Conservation (phyloP, 2,888 invertebrate genomes). For the Leptopilina myrica region DNA sequence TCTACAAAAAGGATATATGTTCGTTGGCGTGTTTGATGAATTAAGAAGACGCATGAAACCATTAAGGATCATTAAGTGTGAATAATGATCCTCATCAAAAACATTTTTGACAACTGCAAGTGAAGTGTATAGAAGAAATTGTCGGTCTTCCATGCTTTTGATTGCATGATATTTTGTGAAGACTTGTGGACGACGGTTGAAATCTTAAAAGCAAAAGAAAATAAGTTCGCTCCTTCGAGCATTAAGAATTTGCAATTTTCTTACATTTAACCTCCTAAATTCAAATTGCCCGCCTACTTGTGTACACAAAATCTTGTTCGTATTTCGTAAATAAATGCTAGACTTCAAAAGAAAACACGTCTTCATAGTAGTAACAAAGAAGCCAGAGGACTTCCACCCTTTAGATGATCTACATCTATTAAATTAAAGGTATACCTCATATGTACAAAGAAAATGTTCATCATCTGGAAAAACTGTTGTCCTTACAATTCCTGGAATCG, state of each 20-base stretch:
- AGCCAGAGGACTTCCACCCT: slow-evolving; percentile 44
- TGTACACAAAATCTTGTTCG: slow-evolving; percentile 33
- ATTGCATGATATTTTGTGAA: slow-evolving; percentile 33
- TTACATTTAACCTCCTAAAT: slow-evolving; percentile 28
- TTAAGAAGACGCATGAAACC: slow-evolving; percentile 27
- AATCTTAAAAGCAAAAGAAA: slow-evolving; percentile 43
- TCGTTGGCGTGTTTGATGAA: background rate
- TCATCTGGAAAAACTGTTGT: too few species aligned
- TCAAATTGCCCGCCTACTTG: slow-evolving; percentile 34
- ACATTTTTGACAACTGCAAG: slow-evolving; percentile 27
- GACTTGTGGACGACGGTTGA: slow-evolving; percentile 42
- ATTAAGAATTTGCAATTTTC: slow-evolving; percentile 40
- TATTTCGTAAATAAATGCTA: slow-evolving; percentile 42
- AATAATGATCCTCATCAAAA: slow-evolving; percentile 30
- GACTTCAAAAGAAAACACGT: slow-evolving; percentile 37
- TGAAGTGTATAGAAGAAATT: slow-evolving; percentile 42
- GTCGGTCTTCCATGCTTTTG: slow-evolving; percentile 46
- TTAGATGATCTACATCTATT: slow-evolving; percentile 42
- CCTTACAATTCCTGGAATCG: too few species aligned
- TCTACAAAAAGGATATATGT: slow-evolving; percentile 29
- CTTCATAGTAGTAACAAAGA: slow-evolving; percentile 14
- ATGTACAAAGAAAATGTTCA: slow-evolving; percentile 34
- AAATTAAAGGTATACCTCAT: slow-evolving; percentile 38
- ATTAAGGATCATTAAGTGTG: slow-evolving; percentile 43
- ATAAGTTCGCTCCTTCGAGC: slow-evolving; percentile 32